Base-by-base conservation (phyloP, 2,888 invertebrate species). In the Andrena bucephala region DNA sequence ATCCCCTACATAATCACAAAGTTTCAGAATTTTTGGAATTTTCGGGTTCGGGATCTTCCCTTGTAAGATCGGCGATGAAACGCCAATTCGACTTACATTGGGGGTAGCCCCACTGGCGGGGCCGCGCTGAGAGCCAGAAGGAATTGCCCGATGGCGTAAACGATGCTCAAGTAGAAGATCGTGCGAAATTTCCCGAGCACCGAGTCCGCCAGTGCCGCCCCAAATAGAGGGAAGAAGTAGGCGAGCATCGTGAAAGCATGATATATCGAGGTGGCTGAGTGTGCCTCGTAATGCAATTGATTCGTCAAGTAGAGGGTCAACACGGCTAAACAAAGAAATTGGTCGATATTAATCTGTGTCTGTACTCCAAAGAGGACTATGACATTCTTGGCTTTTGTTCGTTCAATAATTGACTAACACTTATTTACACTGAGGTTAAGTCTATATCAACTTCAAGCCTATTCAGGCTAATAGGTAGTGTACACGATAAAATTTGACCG, bases 181-280 rank as follows among this genome's bases (percentile, higher is more conserved):
- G 98, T 98, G 87, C 95, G 95, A 94, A 97, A 99, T 94, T 98
- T 97, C 69, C 99, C 99, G 62, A 99, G 95, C 95, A 96, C 97
- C 79, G 98, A 98, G 94, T 99, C 99, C 0, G 99, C 98, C 54
- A 99, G 94, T 91, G 99, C 97, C 33, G 99, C 99, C 2, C 99
- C 99, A 42, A 98, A 90, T 2, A 99, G 89, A 0, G 99, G 98
- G 85, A 97, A 97, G 94, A 98, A 97, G 95, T 98, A 99, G 10
- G 97, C 98, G 89, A 99, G 95, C 96, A 98, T 97, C 0, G 96
- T 96, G 94, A 99, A 99, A 2, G 96, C 94, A 94, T 99, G 99
- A 94, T 97, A 99, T 77, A 98, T 95, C 73, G 98, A 96, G 0
- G 98, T 99, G 0, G 99, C 96, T 0, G 96, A 95, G 87, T 97